Evolutionary conservation across 2,888 invertebrate genomes (phyloP), one percentile per base, ranked within the genome.

Genomic region (Steinernema hermaphroditum): DNA sequence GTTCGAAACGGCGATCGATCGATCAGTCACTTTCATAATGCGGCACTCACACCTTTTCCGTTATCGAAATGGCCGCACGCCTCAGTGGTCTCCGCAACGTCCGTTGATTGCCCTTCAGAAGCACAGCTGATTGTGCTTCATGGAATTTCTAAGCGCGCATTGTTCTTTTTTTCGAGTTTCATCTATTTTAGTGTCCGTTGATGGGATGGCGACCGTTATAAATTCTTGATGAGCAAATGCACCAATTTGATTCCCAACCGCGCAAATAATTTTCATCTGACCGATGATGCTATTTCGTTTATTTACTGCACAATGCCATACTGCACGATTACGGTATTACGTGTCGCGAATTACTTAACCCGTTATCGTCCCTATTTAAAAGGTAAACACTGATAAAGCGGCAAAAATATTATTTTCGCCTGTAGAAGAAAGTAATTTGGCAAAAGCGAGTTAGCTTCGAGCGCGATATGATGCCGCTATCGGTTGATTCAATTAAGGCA

Each of bases 41-140:
- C 32, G 32, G 34, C 62, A 62, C 62, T 62, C 62, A 29, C 62
- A 62, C 62, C 62, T 62, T 62, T 62, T 62, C 62, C 32, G 62
- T 62, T 62, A 62, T 62, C 62, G 34, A 62, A 62, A 62, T 62
- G 8, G 32, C 16, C 19, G 27, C 62, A 29, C 62, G 62, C 62
- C 16, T 19, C 12, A 62, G 16, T 62, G 34, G 62, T 34, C 62
- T 8, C 32, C 29, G n/a, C 22, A 32, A 62, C 32, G 50, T 9
- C 22, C 50, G 19, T 50, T 12, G 12, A 12, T 12, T 37, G 37
- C 37, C 37, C n/a, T n/a, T 50, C 32, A 29, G 27, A 62, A 62
- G 12, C 32, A 16, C 62, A 62, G 62, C 62, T 62, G 62, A 62
- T 62, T 62, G 22, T 62, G 62, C 16, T 14, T 32, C 29, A 62